Base-by-base conservation (phyloP, 2,113 vertebrate species). In the Rostratula benghalensis region DNA sequence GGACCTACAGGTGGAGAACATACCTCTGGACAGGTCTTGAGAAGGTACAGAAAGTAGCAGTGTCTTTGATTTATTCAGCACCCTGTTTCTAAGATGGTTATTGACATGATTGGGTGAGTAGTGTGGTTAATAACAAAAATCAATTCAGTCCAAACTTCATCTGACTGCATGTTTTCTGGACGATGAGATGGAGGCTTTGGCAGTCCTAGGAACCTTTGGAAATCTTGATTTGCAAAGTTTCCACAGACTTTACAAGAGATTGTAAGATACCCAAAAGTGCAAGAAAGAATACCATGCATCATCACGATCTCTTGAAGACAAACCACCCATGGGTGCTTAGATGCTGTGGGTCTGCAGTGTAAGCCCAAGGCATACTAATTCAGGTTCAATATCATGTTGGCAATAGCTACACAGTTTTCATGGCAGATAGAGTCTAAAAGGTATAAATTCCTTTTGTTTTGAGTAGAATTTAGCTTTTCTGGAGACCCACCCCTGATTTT, bases 1-100 rank as follows among this genome's bases (percentile, higher is more conserved):
- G 28, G 33, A 54, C 3, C 15, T 6, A 25, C 0, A 2, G 19
- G 22, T 1, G 20, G 28, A 69, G 23, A 91, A 46, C 9, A 3
- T 0, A 1, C 15, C 46, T 51, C 28, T 35, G 50, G 46, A 64
- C n/a, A 37, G 39, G 54, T 9, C 41, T 30, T 41, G 30, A 87
- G 54, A 35, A 90, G 33, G 31, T 8, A 17, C 18, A 70, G 63
- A 57, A 43, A 15, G 18, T 0, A n/a, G 30, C 31, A 35, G 23
- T 10, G 10, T 33, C 37, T 43, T 25, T 25, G n/a, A n/a, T 68
- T 79, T 80, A 53, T 63, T 54, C 63, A 86, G 59, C 25, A 74
- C 10, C 17, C 8, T 10, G 3, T 70, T 73, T 74, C 63, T n/a
- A 19, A 61, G 37, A 3, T 20, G 23, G 17, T 43, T 80, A 30